Conservation (phyloP, 2,797 vertebrate species). For the Zalophus californianus region DNA sequence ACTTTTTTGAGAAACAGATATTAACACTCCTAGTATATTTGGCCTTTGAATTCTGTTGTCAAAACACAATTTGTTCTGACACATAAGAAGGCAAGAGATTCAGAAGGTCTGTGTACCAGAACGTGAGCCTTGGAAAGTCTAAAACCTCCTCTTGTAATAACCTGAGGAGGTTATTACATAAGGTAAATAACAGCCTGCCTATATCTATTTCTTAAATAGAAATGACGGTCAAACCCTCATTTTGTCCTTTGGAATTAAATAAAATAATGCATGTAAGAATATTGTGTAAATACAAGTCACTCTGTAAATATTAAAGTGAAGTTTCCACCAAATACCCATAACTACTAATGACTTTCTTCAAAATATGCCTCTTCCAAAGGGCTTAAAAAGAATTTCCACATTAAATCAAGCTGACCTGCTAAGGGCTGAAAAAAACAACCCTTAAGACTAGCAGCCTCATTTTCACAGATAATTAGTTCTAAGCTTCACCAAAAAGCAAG, state of each 20-base stretch:
- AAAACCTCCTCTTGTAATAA: not conserved
- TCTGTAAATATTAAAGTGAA: slow-evolving; percentile 46
- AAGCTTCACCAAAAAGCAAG: not conserved
- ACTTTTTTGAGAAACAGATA: not conserved
- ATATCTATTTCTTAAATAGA: slow-evolving; percentile 44
- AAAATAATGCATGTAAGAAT: slow-evolving; percentile 43
- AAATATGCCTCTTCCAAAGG: slow-evolving; percentile 28
- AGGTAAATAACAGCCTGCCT: not conserved
- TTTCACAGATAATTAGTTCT: not conserved
- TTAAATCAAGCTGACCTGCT: not conserved
- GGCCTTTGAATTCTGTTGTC: not conserved
- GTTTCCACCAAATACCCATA: slow-evolving; percentile 30
- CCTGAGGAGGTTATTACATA: not conserved
- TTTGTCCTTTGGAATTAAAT: slow-evolving; percentile 50
- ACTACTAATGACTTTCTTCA: slow-evolving; percentile 9
- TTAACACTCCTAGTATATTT: not conserved
- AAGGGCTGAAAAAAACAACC: not conserved
- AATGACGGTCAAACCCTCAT: not conserved
- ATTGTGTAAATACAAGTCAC: slow-evolving; percentile 20
- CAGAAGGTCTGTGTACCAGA: not conserved
- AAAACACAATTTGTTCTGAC: slow-evolving; percentile 19
- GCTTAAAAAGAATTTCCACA: slow-evolving; percentile 42
- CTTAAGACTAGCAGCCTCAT: not conserved
- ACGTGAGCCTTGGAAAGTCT: not conserved
- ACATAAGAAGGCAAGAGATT: not conserved